Conservation (phyloP, 2,797 vertebrate genomes). For the Otolemur crassicaudatus region DNA sequence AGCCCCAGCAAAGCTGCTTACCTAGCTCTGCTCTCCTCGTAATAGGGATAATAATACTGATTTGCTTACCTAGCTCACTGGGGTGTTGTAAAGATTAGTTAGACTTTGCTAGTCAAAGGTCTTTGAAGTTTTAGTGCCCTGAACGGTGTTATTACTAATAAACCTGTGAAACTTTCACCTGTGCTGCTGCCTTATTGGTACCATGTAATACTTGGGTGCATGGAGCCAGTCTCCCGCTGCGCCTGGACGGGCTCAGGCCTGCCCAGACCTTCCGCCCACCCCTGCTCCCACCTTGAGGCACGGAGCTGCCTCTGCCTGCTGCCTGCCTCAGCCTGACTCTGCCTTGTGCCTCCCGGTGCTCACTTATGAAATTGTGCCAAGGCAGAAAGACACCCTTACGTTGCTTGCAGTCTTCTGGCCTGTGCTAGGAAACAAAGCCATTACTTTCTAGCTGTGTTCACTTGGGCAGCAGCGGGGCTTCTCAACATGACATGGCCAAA, state of each 20-base stretch:
- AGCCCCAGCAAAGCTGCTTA: background rate
- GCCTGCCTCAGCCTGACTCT: constrained; percentile 68
- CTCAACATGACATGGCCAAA: fast-evolving
- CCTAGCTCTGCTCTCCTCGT: background rate
- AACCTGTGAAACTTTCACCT: constrained; percentile 33
- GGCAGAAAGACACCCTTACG: background rate
- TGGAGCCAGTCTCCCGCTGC: background rate
- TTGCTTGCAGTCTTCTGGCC: background rate
- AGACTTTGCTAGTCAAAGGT: constrained; percentile 20
- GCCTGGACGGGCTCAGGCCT: constrained; percentile 41
- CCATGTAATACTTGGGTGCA: background rate
- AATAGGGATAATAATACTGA: background rate
- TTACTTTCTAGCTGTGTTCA: background rate
- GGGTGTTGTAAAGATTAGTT: background rate
- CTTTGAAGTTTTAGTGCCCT: constrained; percentile 57
- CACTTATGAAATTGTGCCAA: background rate
- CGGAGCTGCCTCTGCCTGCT: constrained; percentile 27
- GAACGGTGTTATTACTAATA: constrained; percentile 9
- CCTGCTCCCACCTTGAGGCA: background rate
- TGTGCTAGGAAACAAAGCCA: background rate
- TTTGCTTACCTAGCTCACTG: background rate
- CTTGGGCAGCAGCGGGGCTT: background rate
- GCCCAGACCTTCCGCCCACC: background rate
- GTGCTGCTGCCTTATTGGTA: constrained; percentile 59
- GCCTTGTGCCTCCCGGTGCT: background rate